Evolutionary conservation across 2,888 invertebrate species (phyloP).

Genomic region (Phytoseiulus persimilis): DNA sequence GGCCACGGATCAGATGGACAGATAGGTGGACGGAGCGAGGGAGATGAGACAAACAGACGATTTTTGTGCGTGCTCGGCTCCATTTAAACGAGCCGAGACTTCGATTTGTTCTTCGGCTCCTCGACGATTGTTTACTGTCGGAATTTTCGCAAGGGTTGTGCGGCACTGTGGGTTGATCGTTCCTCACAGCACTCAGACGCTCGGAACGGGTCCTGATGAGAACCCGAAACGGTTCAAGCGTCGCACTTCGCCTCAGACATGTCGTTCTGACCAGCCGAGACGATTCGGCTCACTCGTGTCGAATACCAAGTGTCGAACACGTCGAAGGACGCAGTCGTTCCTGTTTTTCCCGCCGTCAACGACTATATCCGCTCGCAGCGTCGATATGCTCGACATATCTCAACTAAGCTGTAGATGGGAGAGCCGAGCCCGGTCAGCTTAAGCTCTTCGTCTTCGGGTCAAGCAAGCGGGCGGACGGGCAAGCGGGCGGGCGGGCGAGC

Average conservation of each 20-base stretch:
- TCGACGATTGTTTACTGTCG: neutral
- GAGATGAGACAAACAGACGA: neutral
- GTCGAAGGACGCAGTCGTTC: no score
- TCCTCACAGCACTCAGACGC: neutral
- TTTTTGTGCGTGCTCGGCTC: neutral
- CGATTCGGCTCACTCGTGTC: no score
- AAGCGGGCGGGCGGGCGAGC: neutral
- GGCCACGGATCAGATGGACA: neutral
- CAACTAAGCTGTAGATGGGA: neutral
- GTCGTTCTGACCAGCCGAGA: no score
- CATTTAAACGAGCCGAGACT: slow-evolving; percentile 5
- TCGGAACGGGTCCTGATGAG: no score
- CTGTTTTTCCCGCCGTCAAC: no score
- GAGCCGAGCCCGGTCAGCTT: neutral
- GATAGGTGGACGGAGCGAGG: neutral
- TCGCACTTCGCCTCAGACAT: no score
- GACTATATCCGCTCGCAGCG: neutral
- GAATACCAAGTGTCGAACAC: no score
- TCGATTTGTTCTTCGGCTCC: neutral
- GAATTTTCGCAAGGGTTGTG: neutral
- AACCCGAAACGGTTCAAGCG: no score
- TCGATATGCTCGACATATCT: neutral
- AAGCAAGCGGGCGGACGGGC: neutral
- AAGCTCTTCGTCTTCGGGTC: neutral
- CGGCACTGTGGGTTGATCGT: neutral